Evolutionary conservation across 2,888 invertebrate genomes (phyloP), one percentile per base, ranked within the genome.

Genomic region (Bedellia somnulentella): DNA sequence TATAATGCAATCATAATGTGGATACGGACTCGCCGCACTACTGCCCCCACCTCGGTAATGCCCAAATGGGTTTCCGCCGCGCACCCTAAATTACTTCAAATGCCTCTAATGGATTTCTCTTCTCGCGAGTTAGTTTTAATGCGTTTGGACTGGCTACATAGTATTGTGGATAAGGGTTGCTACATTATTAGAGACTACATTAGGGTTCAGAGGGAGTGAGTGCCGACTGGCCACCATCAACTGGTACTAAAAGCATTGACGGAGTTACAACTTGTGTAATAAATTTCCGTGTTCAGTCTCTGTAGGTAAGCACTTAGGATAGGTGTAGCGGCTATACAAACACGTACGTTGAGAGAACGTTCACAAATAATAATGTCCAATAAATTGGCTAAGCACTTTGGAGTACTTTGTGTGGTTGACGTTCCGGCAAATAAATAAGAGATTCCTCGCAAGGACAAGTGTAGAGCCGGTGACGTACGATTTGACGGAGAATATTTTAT

Each of bases 401-500:
- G 54, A 58, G 57, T 49, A 49, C 45, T 42, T 53, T 52, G 51
- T 58, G 56, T 51, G 49, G 52, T 50, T 60, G 67, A 67, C 61
- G 52, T 62, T 57, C 61, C 61, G 58, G 57, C 59, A 57, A 67
- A 71, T 71, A 75, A 71, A 73, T 71, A 70, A 64, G 61, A 61
- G 66, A 61, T 70, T 63, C 60, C 57, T 56, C 42, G 52, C 46
- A 58, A 58, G 68, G 63, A 59, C 63, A 62, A 64, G 63, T 57
- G 52, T 58, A 56, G 63, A 63, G 61, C 62, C 60, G 46, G 62
- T 73, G 75, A 75, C 68, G 63, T 75, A 75, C 70, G 71, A 62
- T 71, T 68, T 70, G 68, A 68, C 61, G 59, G 56, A 59, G 66
- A 71, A 73, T 75, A 68, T 71, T 75, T 73, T 71, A 75, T 66